These are phyloP conservation scores for Chloebia gouldiae DNA, from an alignment of 2,113 vertebrate species.

Conservation along the genomic window DNA sequence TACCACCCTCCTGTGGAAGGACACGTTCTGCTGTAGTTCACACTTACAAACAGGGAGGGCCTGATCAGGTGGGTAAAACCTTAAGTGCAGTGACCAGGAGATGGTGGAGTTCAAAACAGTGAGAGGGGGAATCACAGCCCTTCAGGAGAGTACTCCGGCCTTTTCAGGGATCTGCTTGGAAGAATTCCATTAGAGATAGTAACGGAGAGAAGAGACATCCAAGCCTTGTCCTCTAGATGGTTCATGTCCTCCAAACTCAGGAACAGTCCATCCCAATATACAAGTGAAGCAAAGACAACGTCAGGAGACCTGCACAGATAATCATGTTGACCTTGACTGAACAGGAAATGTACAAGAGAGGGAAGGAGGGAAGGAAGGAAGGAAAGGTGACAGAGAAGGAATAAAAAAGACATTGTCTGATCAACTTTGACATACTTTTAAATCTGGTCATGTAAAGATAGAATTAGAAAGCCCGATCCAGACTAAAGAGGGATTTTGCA, in stretches of 20 bases:
- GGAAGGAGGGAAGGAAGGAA: neutral
- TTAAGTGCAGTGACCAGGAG: neutral
- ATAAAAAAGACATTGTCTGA: neutral
- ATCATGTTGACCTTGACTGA: neutral
- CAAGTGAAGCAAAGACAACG: neutral
- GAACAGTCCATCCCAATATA: neutral
- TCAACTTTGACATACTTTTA: neutral
- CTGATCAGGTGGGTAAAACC: neutral
- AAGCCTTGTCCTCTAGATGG: neutral
- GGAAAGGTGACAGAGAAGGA: neutral
- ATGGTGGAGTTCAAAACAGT: neutral
- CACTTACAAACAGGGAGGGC: neutral
- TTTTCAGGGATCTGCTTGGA: neutral
- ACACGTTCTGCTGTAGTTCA: neutral
- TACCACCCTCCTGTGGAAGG: rapidly evolving
- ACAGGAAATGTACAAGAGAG: neutral
- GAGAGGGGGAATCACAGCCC: neutral
- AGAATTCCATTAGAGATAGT: neutral
- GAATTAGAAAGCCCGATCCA: neutral
- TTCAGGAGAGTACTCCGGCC: neutral
- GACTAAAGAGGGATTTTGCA: rapidly evolving
- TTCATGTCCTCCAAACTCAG: neutral
- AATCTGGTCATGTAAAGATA: neutral
- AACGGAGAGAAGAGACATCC: neutral
- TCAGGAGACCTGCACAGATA: rapidly evolving